Evolutionary conservation across 2,113 vertebrate genomes (phyloP), one percentile per base, ranked within the genome.

Genomic region (Butastur rufipennis): DNA sequence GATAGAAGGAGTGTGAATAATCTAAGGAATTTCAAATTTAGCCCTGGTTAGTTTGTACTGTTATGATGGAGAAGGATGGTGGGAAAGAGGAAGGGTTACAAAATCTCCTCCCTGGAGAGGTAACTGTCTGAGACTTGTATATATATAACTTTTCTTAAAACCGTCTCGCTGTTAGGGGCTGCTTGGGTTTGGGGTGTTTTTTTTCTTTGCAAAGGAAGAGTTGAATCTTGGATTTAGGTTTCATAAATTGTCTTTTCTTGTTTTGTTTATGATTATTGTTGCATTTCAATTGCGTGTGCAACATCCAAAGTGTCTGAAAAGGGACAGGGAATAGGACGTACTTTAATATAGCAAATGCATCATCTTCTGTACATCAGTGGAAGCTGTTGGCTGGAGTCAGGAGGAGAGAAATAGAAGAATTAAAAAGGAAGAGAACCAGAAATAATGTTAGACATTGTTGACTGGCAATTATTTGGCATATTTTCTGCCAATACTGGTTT

Each of bases 71-170:
- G 77, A 94, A 90, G 90, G 58, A 66, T 67, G 62, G 65, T 89
- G 67, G 61, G 81, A 78, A 96, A 85, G 74, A 90, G 89, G 83
- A 74, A 95, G 82, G 73, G 52, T 91, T 92, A 77, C 75, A 94
- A 96, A 96, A 97, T 93, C 90, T 93, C 65, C 48, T 92, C 65
- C 53, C 72, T 93, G 73, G 93, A 94, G 95, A 96, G 94, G 70
- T 83, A 91, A 97, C 87, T 85, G 83, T 63, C 66, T 85, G 89
- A 96, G 80, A 84, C 94, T 96, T 82, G 59, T 71, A 78, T 91
- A 95, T 91, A 86, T 83, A 38, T 75, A 97, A 97, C 95, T 98
- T 98, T 96, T 95, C 85, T 59, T 93, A 86, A 93, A 94, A 85
- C 29, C 73, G 42, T 71, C 70, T 95, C 34, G 25, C 56, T 80